These are phyloP conservation scores for Tholera decimalis DNA, from an alignment of 2,888 invertebrate species.

Conservation along the genomic window DNA sequence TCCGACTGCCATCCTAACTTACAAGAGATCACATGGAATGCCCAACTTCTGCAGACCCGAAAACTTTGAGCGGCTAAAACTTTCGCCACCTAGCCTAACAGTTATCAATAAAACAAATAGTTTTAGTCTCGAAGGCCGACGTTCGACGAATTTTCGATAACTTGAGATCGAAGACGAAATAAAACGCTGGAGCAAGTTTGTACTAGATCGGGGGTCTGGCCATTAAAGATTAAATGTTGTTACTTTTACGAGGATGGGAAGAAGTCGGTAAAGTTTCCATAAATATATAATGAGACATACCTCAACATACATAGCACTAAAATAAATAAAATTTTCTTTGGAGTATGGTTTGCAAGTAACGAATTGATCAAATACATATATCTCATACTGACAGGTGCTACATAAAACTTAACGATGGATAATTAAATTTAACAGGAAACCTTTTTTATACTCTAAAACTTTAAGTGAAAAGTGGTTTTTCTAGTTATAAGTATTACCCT, in stretches of 20 bases:
- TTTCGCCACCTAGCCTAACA: slow-evolving; percentile 7
- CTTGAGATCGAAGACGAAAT: slow-evolving; percentile 1
- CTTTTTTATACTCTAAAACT: too few species aligned
- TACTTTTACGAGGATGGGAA: not conserved
- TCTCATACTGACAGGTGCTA: too few species aligned
- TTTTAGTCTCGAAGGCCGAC: slow-evolving; percentile 16
- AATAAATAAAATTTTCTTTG: not conserved
- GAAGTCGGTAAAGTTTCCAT: not conserved
- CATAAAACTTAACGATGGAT: too few species aligned
- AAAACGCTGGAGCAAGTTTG: not conserved
- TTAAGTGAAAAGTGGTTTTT: too few species aligned
- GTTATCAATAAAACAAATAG: slow-evolving; percentile 49
- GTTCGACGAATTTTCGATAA: not conserved
- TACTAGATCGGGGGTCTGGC: not conserved
- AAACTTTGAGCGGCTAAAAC: slow-evolving; percentile 28
- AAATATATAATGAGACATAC: not conserved
- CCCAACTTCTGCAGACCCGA: slow-evolving; percentile 13
- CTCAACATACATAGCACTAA: too few species aligned
- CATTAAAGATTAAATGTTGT: not conserved
- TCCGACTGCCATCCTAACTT: slow-evolving; percentile 17
- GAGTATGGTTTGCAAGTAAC: not conserved
- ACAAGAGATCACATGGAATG: slow-evolving; percentile 17
- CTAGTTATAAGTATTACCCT: too few species aligned
- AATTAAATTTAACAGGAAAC: too few species aligned
- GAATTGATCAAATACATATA: too few species aligned